These are phyloP conservation scores for Scaptomyza reducta DNA, from an alignment of 2,888 invertebrate species.

Conservation along the genomic window DNA sequence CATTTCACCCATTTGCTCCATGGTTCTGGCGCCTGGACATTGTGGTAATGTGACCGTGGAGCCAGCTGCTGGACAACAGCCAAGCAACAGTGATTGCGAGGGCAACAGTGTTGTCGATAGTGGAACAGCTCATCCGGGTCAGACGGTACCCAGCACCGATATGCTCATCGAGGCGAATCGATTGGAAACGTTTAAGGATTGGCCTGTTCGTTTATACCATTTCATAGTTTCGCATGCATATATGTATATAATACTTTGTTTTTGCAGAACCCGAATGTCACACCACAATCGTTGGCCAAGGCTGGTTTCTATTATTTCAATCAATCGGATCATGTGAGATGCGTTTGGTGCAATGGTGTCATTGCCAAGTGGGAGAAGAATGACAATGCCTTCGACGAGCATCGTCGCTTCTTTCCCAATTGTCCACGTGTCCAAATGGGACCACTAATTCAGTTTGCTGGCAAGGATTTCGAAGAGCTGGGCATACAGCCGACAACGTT, in stretches of 20 bases:
- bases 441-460: conserved; percentile 84
- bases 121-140: conserved; percentile 27
- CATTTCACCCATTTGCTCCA: conserved; percentile 89
- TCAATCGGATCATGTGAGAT: conserved; percentile 89
- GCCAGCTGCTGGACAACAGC: background rate
- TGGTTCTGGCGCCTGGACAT: conserved; percentile 87
- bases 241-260: background rate
- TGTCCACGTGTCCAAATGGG: conserved; percentile 87
- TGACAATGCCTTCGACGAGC: conserved; percentile 92
- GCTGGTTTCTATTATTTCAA: conserved; percentile 94
- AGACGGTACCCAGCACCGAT: conserved; percentile 76
- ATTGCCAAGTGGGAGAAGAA: conserved; percentile 92
- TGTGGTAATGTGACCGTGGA: conserved; percentile 88
- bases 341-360: conserved; percentile 91
- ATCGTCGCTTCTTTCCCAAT: conserved; percentile 90
- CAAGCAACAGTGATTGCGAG: conserved; percentile 29
- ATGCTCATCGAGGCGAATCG: conserved; percentile 89
- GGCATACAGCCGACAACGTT: conserved; percentile 85
- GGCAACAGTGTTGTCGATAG: conserved; percentile 57
- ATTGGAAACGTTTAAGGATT: conserved; percentile 89
- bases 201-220: conserved; percentile 89
- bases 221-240: too few species aligned
- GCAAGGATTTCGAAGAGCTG: conserved; percentile 85
- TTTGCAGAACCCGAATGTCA: conserved; percentile 85
- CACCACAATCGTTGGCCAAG: conserved; percentile 89